Base-by-base conservation (phyloP, 2,888 invertebrate genomes). In the Aspidiotus destructor region DNA sequence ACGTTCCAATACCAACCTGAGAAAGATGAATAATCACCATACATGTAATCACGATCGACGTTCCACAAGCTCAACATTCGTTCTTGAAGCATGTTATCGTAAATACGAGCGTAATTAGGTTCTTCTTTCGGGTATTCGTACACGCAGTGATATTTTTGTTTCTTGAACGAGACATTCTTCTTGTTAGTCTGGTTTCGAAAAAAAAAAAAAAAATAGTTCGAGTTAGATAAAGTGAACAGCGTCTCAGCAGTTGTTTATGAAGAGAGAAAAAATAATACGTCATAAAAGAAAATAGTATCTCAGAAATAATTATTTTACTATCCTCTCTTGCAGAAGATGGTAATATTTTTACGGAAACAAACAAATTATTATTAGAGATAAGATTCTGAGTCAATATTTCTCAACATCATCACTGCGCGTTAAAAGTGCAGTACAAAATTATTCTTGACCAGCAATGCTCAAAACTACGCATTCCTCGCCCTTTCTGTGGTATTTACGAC, bases 91-190 rank as follows among this genome's bases (percentile, higher is more conserved):
- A 69, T 44, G n/a, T 54, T 41, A 17, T 69, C 62, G 55, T 61
- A 70, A 17, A 16, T 48, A 9, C 71, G 71, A 15, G 71, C 58
- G 16, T 71, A 70, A 17, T 80, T 73, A 78, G 77, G 73, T 53
- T 81, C 83, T 78, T 89, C 89, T 73, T 86, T 84, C 62, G 89
- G 89, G 79, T 90, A 89, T 78, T 89, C 88, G 77, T 89, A 90
- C 71, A 89, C 87, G 75, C 88, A 87, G 78, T 89, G 88, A 78
- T 88, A 88, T 76, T 87, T 86, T 78, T 89, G 88, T 65, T 88
- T 86, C 75, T 89, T 89, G 80, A 89, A 90, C 79, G 86, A 87
- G 60, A 90, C 89, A 73, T 83, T 83, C 76, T 85, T 86, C 78
- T 85, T 85, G 44, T 76, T 73, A 71, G 75, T 73, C 84, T 84